These are phyloP conservation scores for Andrena bicolor DNA, from an alignment of 2,888 invertebrate genomes.

Conservation along the genomic window DNA sequence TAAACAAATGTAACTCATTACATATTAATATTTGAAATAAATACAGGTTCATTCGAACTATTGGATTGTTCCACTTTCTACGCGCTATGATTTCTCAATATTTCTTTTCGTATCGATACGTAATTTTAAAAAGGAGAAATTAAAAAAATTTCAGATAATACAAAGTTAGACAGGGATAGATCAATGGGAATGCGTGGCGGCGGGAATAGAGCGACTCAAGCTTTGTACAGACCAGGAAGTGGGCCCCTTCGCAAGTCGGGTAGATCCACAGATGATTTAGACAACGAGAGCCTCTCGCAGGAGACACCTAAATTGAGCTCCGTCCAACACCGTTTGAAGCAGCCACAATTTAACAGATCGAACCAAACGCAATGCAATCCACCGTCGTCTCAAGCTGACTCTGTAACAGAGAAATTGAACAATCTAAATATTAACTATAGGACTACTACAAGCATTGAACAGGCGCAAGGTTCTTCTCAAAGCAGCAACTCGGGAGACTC, in stretches of 20 bases:
- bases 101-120: background rate
- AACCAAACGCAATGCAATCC: slow-evolving; percentile 69
- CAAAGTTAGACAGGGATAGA: slow-evolving; percentile 79
- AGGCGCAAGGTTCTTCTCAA: slow-evolving; percentile 72
- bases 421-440: slow-evolving; percentile 78
- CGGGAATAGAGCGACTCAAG: slow-evolving; percentile 89
- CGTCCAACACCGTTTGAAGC: slow-evolving; percentile 80
- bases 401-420: slow-evolving; percentile 77
- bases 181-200: slow-evolving; percentile 86
- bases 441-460: slow-evolving; percentile 76
- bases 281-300: slow-evolving; percentile 79
- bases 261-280: slow-evolving; percentile 87
- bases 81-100: background rate
- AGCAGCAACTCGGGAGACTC: slow-evolving; percentile 70
- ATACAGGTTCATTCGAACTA: background rate
- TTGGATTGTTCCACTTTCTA: background rate
- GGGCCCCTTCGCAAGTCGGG: slow-evolving; percentile 90
- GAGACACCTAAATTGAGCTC: slow-evolving; percentile 77
- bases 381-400: slow-evolving; percentile 73
- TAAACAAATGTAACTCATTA: slow-evolving; percentile 11
- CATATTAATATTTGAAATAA: slow-evolving; percentile 12
- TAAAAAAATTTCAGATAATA: slow-evolving; percentile 62
- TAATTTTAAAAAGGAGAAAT: background rate
- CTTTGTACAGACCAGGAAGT: slow-evolving; percentile 91
- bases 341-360: slow-evolving; percentile 73